Evolutionary conservation across 64 coral and sea anemone genomes (phyloP).

Genomic region (Pachyseris speciosa): DNA sequence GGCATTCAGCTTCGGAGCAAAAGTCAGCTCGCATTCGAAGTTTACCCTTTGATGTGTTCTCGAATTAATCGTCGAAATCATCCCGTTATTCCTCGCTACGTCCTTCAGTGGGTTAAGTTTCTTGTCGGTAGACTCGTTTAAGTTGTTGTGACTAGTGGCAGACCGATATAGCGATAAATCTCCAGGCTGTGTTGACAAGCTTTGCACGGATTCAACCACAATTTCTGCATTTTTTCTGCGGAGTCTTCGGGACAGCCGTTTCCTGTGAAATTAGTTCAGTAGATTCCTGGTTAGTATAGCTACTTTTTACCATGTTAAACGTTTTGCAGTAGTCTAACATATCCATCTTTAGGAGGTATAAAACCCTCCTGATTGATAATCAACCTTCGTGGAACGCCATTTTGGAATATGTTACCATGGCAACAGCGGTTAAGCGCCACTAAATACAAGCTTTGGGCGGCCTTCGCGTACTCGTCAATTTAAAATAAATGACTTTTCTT

Average conservation of each 20-base stretch:
- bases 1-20: conserved; percentile 85
- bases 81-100: conserved; percentile 62
- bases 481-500: no score
- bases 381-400: conserved; percentile 81
- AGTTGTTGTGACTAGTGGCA: conserved; percentile 35
- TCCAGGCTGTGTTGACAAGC: conserved; percentile 78
- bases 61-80: conserved; percentile 73
- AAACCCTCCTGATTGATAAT: background rate
- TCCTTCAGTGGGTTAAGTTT: conserved; percentile 72
- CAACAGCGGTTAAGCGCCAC: background rate
- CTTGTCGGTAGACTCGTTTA: conserved; percentile 10
- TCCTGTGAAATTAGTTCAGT: conserved; percentile 71
- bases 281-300: conserved; percentile 59
- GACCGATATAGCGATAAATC: conserved; percentile 75
- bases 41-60: conserved; percentile 63
- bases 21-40: conserved; percentile 92
- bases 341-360: conserved; percentile 52
- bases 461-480: no score
- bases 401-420: conserved; percentile 88
- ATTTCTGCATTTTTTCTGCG: conserved; percentile 43
- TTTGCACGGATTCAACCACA: conserved; percentile 65
- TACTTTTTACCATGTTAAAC: conserved; percentile 81
- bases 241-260: background rate
- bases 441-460: background rate
- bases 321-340: conserved; percentile 98